These are phyloP conservation scores for Dendroctonus valens DNA, from an alignment of 1,140 invertebrate species.

Conservation along the genomic window DNA sequence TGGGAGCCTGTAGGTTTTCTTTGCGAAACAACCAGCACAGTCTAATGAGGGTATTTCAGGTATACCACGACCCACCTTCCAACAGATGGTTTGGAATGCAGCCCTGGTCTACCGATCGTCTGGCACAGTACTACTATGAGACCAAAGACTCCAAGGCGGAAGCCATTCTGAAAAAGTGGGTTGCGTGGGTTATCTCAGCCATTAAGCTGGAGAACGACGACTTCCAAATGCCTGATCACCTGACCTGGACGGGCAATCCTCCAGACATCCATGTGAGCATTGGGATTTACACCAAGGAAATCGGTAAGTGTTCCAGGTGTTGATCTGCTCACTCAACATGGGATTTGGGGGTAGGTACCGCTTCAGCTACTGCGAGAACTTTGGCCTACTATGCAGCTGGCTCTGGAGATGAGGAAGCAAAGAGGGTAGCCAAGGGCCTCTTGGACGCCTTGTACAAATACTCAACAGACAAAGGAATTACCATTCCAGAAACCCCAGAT, in stretches of 20 bases:
- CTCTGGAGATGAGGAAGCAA: conserved; percentile 20
- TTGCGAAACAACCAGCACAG: background rate
- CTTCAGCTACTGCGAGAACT: conserved; percentile 33
- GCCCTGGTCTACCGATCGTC: conserved; percentile 34
- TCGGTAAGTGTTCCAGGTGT: background rate
- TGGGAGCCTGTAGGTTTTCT: conserved; percentile 26
- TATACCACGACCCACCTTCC: conserved; percentile 33
- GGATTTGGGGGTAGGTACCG: conserved; percentile 15
- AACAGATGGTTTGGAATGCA: conserved; percentile 37
- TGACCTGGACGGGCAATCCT: conserved; percentile 28
- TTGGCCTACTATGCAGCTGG: conserved; percentile 31
- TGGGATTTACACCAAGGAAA: conserved; percentile 22
- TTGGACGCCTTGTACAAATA: conserved; percentile 32
- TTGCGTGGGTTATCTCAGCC: conserved; percentile 22
- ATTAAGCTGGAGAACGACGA: conserved; percentile 23
- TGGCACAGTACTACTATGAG: conserved; percentile 36
- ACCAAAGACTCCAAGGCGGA: conserved; percentile 29
- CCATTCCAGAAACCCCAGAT: conserved; percentile 25
- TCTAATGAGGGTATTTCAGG: background rate
- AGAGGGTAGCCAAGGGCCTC: conserved; percentile 18
- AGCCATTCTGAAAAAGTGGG: conserved; percentile 33
- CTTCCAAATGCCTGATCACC: conserved; percentile 29
- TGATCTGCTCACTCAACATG: background rate
- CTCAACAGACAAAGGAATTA: conserved; percentile 21
- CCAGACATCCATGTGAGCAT: conserved; percentile 32